Evolutionary conservation across 1,140 invertebrate species (phyloP).

Genomic region (Drosophila nasuta): DNA sequence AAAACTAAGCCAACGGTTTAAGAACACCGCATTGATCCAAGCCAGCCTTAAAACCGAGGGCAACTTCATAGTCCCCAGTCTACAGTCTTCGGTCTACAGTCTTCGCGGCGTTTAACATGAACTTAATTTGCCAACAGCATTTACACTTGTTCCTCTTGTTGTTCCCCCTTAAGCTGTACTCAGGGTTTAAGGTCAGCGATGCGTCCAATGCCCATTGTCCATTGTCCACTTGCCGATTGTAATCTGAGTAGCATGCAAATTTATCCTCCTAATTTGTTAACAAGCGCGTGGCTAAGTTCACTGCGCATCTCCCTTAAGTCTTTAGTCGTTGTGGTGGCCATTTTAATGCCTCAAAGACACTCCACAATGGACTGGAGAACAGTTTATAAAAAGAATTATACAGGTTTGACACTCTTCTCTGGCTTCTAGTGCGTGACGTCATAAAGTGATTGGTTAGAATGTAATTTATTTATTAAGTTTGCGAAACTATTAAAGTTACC

Average conservation of each 20-base stretch:
- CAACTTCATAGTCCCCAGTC: slow-evolving; percentile 3
- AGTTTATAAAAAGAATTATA: background rate
- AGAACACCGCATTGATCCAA: slow-evolving; percentile 13
- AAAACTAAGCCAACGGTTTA: slow-evolving; percentile 57
- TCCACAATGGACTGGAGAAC: background rate
- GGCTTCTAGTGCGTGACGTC: background rate
- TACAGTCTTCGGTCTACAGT: slow-evolving; percentile 9
- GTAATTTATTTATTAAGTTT: background rate
- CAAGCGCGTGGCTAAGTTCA: slow-evolving; percentile 44
- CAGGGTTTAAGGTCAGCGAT: slow-evolving; percentile 46
- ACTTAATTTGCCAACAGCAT: slow-evolving; percentile 75
- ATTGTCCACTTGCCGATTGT: slow-evolving; percentile 59
- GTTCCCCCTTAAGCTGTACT: slow-evolving; percentile 29
- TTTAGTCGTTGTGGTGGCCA: background rate
- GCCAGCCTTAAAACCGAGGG: background rate
- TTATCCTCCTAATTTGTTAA: slow-evolving; percentile 72
- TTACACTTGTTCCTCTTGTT: slow-evolving; percentile 68
- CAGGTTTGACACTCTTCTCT: background rate
- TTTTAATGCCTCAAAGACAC: slow-evolving; percentile 2
- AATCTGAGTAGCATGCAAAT: slow-evolving; percentile 77
- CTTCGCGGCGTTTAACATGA: slow-evolving; percentile 59
- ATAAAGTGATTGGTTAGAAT: background rate
- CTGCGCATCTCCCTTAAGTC: slow-evolving; percentile 10
- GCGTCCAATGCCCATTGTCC: slow-evolving; percentile 23
- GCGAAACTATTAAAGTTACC: too few relatives aligned